Conservation (phyloP, 2,888 invertebrate species). For the Lithophane socia region DNA sequence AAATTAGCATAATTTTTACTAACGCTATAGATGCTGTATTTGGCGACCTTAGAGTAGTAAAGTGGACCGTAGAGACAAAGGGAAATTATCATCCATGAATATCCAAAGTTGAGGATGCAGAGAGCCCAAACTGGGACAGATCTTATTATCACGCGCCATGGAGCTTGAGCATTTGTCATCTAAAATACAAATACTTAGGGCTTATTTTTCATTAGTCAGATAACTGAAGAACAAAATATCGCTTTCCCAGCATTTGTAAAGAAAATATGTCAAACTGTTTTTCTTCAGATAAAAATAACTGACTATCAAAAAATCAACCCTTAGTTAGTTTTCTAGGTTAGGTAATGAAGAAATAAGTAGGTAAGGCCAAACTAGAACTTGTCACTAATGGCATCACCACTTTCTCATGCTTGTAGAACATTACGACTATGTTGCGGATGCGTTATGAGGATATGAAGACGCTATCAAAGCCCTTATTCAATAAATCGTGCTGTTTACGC, state of each 20-base stretch:
- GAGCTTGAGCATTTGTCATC: conserved; percentile 82
- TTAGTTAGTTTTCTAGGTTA: background rate
- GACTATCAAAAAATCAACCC: background rate
- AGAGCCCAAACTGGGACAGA: conserved; percentile 85
- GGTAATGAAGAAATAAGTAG: background rate
- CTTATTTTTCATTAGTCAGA: background rate
- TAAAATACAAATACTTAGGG: conserved; percentile 66
- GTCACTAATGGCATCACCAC: conserved; percentile 25
- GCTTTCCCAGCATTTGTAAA: background rate
- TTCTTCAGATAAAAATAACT: background rate
- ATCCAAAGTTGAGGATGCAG: conserved; percentile 85
- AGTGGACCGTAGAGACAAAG: conserved; percentile 84
- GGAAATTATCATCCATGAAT: conserved; percentile 87
- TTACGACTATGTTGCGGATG: conserved; percentile 21
- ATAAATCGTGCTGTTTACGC: conserved; percentile 6
- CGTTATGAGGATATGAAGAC: background rate
- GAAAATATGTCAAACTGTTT: background rate
- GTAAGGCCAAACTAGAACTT: conserved; percentile 12
- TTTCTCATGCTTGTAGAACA: conserved; percentile 25
- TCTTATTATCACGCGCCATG: conserved; percentile 82
- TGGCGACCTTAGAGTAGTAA: conserved; percentile 79
- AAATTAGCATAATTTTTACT: conserved; percentile 60
- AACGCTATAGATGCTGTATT: conserved; percentile 82
- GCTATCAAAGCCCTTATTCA: background rate
- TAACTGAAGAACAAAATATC: background rate